Base-by-base conservation (phyloP, 1,140 invertebrate species). In the Drosophila lacertosa region DNA sequence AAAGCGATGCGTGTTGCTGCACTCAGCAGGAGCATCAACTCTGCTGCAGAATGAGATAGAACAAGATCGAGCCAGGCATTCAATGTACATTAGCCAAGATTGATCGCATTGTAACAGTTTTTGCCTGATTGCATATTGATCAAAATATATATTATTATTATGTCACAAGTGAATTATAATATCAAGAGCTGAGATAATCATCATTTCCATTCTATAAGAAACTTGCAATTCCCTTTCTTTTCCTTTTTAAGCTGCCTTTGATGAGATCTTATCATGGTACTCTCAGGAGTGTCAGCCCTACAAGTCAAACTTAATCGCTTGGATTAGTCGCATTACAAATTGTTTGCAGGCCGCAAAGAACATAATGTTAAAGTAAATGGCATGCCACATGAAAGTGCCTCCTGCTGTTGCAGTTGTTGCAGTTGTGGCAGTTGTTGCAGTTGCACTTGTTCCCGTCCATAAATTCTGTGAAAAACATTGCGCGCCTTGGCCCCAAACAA, bases 241-340 rank as follows among this genome's bases (percentile, higher is more conserved):
- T n/a, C n/a, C n/a, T n/a, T n/a, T n/a, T n/a, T n/a, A n/a, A n/a
- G n/a, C n/a, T n/a, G n/a, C n/a, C n/a, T n/a, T n/a, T n/a, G n/a
- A n/a, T n/a, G n/a, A n/a, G n/a, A n/a, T n/a, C n/a, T n/a, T n/a
- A n/a, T n/a, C n/a, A n/a, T n/a, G n/a, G n/a, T n/a, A n/a, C n/a
- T n/a, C n/a, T n/a, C n/a, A n/a, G n/a, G n/a, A n/a, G n/a, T n/a
- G n/a, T 32, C 47, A 18, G 57, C 47, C 65, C 37, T 60, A n/a
- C n/a, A 65, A 66, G 53, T 77, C 42, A 53, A 88, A 81, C 73
- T 86, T 74, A 86, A 86, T 86, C 74, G 88, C 63, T 64, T 64
- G 77, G 73, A 74, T 81, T 88, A 86, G 77, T 88, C 81, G 77
- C 81, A 86, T 84, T 86, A 77, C 81, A 80, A 86, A 86, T 86